Conservation (phyloP, 2,888 invertebrate genomes). For the Yponomeuta cagnagella region DNA sequence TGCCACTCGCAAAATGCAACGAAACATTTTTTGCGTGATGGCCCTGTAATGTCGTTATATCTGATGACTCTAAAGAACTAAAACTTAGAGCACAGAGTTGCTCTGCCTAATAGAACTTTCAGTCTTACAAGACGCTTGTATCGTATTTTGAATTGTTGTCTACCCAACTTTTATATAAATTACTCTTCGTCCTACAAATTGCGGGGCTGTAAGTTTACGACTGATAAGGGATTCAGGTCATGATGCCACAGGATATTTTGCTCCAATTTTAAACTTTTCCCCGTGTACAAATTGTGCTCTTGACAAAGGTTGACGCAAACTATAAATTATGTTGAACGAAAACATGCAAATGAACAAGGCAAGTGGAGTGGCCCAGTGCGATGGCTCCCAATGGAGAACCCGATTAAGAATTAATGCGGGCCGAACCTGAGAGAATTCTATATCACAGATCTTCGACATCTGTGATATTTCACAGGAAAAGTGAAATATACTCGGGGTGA, state of each 20-base stretch:
- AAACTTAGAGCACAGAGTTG: no score
- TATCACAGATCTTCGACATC: background rate
- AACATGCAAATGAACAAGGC: conserved; percentile 5
- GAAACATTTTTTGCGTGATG: no score
- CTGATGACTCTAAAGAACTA: no score
- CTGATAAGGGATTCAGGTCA: background rate
- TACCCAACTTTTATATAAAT: background rate
- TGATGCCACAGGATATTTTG: background rate
- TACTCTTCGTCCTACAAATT: background rate
- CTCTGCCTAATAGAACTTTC: no score
- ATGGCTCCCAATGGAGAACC: background rate
- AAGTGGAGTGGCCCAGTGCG: background rate
- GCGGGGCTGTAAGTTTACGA: background rate
- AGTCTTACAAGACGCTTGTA: no score
- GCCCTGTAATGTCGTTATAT: no score
- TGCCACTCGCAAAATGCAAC: no score
- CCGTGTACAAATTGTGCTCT: background rate
- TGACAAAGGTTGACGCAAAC: conserved; percentile 9
- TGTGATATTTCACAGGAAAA: background rate
- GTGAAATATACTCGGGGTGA: background rate
- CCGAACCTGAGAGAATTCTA: background rate
- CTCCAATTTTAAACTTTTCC: conserved; percentile 2
- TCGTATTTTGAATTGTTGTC: background rate
- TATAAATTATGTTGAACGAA: background rate
- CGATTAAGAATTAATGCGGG: background rate